Base-by-base conservation (phyloP, 2,797 vertebrate genomes). In the Premnoplex brunnescens region DNA sequence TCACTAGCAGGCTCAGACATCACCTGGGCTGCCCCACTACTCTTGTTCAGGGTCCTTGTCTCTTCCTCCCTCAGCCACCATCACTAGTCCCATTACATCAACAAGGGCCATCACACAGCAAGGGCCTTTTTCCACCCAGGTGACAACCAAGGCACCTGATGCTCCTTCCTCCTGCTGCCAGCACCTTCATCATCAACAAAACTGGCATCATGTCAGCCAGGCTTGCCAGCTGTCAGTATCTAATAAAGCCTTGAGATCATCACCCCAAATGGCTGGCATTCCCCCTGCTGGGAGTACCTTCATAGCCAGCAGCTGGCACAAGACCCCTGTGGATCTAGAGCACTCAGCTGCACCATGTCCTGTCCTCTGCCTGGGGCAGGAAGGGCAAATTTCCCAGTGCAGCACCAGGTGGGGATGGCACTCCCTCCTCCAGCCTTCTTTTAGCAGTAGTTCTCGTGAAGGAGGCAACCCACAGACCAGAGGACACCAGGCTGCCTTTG, bases 91-190 rank as follows among this genome's bases (percentile, higher is more conserved):
- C 0, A 0, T 36, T 55, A 23, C 8, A 6, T 27, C 49, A 64
- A 72, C 37, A 43, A 41, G 28, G 19, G 34, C 39, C 17, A 51
- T 9, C 1, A 0, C 0, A 0, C 12, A 73, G 18, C 3, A 2
- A 51, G 34, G 37, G 30, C 43, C 48, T 73, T 62, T 52, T 71
- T 87, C 36, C 67, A 71, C 36, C 9, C 26, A 74, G 24, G 54
- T 0, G 3, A 17, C 54, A 69, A 41, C 3, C 24, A 27, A 89
- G 58, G 49, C 3, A 2, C 20, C 62, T 74, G 23, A 37, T 76
- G 55, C 32, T 90, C 36, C 54, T 79, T 81, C 54, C 82, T 92
- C 64, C 64, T 2, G 6, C 84, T 86, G 37, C 56, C 17, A 88
- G 43, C 27, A 63, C 39, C 78, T 85, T 82, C 58, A 51, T 82